Percentiles rank a stretch among this genome's conserved stretches.
Conservation (phyloP, 2,113 vertebrate species). For the Anhinga rufa region DNA sequence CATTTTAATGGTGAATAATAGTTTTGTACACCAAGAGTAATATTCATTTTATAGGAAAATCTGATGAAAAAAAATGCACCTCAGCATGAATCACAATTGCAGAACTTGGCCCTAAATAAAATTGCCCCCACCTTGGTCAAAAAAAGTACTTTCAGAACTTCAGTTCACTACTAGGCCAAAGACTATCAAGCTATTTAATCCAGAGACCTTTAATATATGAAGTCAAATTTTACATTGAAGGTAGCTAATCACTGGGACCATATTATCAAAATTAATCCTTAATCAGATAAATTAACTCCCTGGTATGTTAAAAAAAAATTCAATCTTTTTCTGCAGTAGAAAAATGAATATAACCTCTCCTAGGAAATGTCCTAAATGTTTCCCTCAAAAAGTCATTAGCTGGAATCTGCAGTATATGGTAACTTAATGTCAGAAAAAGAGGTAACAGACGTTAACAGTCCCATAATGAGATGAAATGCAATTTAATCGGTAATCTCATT, state of each 20-base stretch:
- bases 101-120: background rate
- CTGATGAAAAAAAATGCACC: background rate
- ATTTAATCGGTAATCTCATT: conserved; percentile 50
- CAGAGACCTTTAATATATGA: background rate
- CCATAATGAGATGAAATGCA: conserved; percentile 49
- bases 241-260: background rate
- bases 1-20: background rate
- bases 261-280: conserved; percentile 34
- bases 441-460: conserved; percentile 50
- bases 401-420: conserved; percentile 15
- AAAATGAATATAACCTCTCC: conserved; percentile 31
- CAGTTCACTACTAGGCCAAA: background rate
- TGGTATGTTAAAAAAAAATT: background rate
- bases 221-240: background rate
- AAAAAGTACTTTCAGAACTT: background rate
- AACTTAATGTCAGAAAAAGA: conserved; percentile 61
- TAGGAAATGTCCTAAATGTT: conserved; percentile 53
- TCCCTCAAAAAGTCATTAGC: conserved; percentile 53
- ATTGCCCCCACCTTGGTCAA: background rate
- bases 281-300: conserved; percentile 30
- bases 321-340: background rate
- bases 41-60: background rate
- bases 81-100: background rate
- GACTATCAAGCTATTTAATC: background rate
- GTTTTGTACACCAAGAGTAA: background rate